phyloP scores from a whole-genome alignment of 2,888 invertebrate species.

The Cenopis cana region DNA sequence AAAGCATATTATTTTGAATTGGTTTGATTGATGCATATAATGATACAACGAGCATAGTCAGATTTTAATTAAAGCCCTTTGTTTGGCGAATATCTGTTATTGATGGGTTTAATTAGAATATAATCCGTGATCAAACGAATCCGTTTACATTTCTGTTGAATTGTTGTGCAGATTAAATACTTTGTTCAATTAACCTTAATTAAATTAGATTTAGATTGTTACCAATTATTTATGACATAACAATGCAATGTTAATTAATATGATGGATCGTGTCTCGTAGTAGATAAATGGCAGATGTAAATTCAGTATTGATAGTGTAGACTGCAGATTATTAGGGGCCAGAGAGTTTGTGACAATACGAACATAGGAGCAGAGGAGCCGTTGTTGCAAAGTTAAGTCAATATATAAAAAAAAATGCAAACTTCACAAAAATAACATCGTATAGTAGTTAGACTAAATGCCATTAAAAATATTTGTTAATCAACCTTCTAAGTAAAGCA shows the following conservation, averaged over 20 bases:
- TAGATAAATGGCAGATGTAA: neutral
- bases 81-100: constrained; percentile 1
- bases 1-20: neutral
- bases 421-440: too few relatives aligned
- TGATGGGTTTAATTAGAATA: constrained; percentile 16
- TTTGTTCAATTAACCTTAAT: neutral
- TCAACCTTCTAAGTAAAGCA: too few relatives aligned
- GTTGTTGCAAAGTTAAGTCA: too few relatives aligned
- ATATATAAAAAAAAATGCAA: too few relatives aligned
- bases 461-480: too few relatives aligned
- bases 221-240: constrained; percentile 5
- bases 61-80: constrained; percentile 2
- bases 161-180: constrained; percentile 3
- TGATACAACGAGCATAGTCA: constrained; percentile 13
- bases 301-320: neutral
- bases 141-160: neutral
- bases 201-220: constrained; percentile 5
- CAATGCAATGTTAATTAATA: constrained; percentile 1
- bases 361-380: too few relatives aligned
- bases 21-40: neutral
- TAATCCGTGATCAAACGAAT: constrained; percentile 15
- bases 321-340: too few relatives aligned
- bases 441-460: too few relatives aligned
- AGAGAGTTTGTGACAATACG: too few relatives aligned
- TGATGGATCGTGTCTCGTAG: neutral